Evolutionary conservation across 2,888 invertebrate species (phyloP), one percentile per base, ranked within the genome.

Genomic region (Dicyrtoma fusca): DNA sequence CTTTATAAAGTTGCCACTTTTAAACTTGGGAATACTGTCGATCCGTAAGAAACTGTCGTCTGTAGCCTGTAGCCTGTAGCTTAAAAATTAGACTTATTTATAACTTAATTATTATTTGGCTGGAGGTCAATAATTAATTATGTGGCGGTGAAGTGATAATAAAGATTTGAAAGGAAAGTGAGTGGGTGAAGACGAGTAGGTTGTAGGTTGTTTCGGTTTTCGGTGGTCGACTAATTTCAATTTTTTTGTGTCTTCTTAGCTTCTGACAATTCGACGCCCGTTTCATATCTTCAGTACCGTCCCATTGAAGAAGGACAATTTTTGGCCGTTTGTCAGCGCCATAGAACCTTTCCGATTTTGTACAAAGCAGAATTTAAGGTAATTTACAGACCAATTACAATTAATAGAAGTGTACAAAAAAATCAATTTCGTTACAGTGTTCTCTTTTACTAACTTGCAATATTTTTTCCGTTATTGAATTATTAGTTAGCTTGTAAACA

Each of bases 1-100:
- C 25, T 71, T 21, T 21, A 45, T 64, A 1, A 71, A 65, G 19
- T 42, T 71, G 13, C 65, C 65, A 2, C 47, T 71, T 8, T 13
- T 71, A 0, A 64, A 59, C 25, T 51, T 71, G 57, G 71, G 71
- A 10, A 57, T 71, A 5, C 25, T 71, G 26, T 34, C 57, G 21
- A 23, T 64, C n/a, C 55, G 71, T 71, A 65, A 71, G 65, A 17
- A 23, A 57, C 57, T 62, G 6, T 19, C 21, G 19, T 42, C 21
- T 44, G 1, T 10, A 19, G 13, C 13, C 3, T n/a, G n/a, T n/a
- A n/a, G n/a, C n/a, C n/a, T n/a, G n/a, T n/a, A n/a, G n/a, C n/a
- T n/a, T n/a, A n/a, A n/a, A n/a, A n/a, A n/a, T n/a, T n/a, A n/a
- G n/a, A n/a, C n/a, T n/a, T n/a, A n/a, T n/a, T n/a, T n/a, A n/a